Evolutionary conservation across 2,888 invertebrate genomes (phyloP).

Genomic region (Argyresthia goedartella): DNA sequence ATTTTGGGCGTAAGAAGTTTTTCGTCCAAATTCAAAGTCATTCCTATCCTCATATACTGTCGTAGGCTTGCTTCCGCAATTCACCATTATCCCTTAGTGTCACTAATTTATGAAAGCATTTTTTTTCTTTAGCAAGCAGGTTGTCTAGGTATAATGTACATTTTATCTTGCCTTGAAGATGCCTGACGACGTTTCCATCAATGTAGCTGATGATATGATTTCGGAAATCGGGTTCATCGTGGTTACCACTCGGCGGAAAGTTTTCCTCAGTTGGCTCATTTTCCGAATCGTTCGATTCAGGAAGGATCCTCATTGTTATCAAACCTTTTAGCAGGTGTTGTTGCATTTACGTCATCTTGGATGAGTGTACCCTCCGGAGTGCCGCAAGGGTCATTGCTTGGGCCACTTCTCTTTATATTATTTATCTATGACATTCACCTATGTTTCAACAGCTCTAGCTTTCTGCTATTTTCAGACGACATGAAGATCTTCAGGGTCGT

Average conservation of each 20-base stretch:
- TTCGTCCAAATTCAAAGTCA: too few relatives aligned
- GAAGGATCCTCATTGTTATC: not conserved
- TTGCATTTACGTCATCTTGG: not conserved
- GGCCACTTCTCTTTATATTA: too few relatives aligned
- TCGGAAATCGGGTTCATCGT: slow-evolving; percentile 3
- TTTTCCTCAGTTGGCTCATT: not conserved
- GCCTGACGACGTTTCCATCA: slow-evolving; percentile 7
- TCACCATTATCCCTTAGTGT: slow-evolving; percentile 9
- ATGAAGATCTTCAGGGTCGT: too few relatives aligned
- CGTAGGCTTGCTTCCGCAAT: slow-evolving; percentile 10
- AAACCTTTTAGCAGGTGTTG: not conserved
- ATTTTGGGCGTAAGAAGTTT: too few relatives aligned
- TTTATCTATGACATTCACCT: not conserved
- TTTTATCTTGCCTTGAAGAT: not conserved
- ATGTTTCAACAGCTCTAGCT: too few relatives aligned
- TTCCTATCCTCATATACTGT: slow-evolving; percentile 7
- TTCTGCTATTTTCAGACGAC: too few relatives aligned
- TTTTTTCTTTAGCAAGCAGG: not conserved
- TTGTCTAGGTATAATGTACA: not conserved
- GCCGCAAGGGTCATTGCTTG: too few relatives aligned
- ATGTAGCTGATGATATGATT: slow-evolving; percentile 10
- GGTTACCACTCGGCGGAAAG: too few relatives aligned
- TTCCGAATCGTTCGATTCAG: not conserved
- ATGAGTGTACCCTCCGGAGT: not conserved
- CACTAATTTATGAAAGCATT: slow-evolving; percentile 1